Evolutionary conservation across 2,888 invertebrate species (phyloP).

Genomic region (Xestia ashworthii): DNA sequence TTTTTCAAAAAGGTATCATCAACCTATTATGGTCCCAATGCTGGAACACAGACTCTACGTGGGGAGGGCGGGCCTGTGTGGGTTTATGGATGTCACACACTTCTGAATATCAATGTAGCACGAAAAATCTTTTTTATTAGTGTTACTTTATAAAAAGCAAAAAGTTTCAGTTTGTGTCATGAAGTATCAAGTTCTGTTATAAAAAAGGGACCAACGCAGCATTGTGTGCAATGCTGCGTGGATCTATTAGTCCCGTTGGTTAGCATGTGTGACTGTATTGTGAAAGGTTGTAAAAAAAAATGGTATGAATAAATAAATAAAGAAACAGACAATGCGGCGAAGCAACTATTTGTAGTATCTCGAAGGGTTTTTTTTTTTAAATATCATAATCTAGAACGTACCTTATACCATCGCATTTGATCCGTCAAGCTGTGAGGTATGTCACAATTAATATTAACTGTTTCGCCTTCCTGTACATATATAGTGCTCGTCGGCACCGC

Average conservation of each 20-base stretch:
- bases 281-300: too few relatives aligned
- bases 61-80: not conserved
- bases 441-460: conserved; percentile 69
- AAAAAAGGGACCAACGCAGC: not conserved
- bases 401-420: conserved; percentile 78
- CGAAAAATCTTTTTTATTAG: too few relatives aligned
- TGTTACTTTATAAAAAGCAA: too few relatives aligned
- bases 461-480: conserved; percentile 61
- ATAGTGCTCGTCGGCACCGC: conserved; percentile 45
- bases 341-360: too few relatives aligned
- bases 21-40: not conserved
- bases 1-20: not conserved
- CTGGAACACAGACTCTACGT: not conserved
- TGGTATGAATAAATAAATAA: too few relatives aligned
- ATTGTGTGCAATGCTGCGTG: not conserved
- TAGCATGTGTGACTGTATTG: too few relatives aligned
- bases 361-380: not conserved
- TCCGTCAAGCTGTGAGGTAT: conserved; percentile 69
- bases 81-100: too few relatives aligned
- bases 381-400: conserved; percentile 42
- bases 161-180: not conserved
- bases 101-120: not conserved
- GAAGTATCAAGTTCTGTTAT: too few relatives aligned
- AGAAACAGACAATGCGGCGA: too few relatives aligned
- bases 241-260: not conserved